A percentile compares a stretch with the other conserved stretches of the same genome.
These are phyloP conservation scores for Agapetus fuscipes DNA, from an alignment of 2,888 invertebrate genomes.

Conservation along the genomic window DNA sequence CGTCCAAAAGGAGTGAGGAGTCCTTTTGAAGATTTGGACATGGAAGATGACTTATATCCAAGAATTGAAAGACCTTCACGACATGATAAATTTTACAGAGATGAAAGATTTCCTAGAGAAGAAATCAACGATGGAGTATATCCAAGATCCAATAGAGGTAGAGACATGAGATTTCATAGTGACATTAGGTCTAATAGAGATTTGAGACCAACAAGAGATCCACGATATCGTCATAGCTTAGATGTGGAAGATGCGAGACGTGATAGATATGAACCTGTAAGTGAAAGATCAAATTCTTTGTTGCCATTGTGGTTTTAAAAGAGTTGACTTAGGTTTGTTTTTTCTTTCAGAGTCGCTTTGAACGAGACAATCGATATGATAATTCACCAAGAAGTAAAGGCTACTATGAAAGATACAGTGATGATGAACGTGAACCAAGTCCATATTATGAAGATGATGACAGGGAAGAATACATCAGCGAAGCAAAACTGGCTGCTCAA, in stretches of 20 bases:
- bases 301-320: too few relatives aligned
- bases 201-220: slow-evolving; percentile 8
- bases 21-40: too few relatives aligned
- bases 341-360: too few relatives aligned
- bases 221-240: slow-evolving; percentile 9
- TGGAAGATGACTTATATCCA: neutral
- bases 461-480: slow-evolving; percentile 19
- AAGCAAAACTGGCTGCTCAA: slow-evolving; percentile 21
- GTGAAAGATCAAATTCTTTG: slow-evolving; percentile 2
- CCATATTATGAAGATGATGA: slow-evolving; percentile 15
- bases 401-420: too few relatives aligned
- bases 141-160: neutral
- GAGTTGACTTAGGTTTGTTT: too few relatives aligned
- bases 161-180: neutral
- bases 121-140: neutral
- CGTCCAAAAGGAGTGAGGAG: slow-evolving; percentile 4
- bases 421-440: slow-evolving; percentile 13
- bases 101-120: neutral
- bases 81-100: neutral
- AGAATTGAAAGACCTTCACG: neutral
- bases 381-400: too few relatives aligned
- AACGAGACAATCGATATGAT: too few relatives aligned
- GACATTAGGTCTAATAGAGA: slow-evolving; percentile 6
- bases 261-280: slow-evolving; percentile 14
- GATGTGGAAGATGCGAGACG: slow-evolving; percentile 16